Evolutionary conservation across 2,888 invertebrate genomes (phyloP).

Genomic region (Lysandra bellargus): DNA sequence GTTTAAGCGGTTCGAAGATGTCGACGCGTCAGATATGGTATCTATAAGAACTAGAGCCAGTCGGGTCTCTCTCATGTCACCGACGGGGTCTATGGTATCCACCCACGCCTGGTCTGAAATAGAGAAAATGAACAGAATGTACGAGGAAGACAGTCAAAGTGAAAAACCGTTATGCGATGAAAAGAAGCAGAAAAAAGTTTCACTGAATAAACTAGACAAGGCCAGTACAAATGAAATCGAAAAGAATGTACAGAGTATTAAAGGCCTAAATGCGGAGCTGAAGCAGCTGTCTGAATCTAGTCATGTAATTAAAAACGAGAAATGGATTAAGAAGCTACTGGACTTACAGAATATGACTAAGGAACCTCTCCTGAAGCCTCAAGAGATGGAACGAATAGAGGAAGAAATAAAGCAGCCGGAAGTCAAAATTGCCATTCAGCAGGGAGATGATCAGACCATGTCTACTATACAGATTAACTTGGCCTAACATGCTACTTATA

Average conservation of each 20-base stretch:
- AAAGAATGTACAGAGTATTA: slow-evolving; percentile 50
- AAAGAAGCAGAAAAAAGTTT: slow-evolving; percentile 34
- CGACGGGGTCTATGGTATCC: slow-evolving; percentile 48
- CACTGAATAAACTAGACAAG: slow-evolving; percentile 30
- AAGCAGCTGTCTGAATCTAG: slow-evolving; percentile 38
- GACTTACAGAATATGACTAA: slow-evolving; percentile 51
- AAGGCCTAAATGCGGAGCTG: slow-evolving; percentile 48
- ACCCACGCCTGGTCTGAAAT: slow-evolving; percentile 51
- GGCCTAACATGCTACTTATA: not conserved
- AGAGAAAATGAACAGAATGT: slow-evolving; percentile 47
- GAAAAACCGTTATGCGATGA: slow-evolving; percentile 31
- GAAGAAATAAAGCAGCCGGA: slow-evolving; percentile 46
- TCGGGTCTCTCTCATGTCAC: slow-evolving; percentile 33
- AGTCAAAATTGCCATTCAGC: slow-evolving; percentile 55
- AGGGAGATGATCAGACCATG: slow-evolving; percentile 42
- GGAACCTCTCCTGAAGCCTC: slow-evolving; percentile 49
- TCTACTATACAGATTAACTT: slow-evolving; percentile 53
- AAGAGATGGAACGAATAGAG: slow-evolving; percentile 51
- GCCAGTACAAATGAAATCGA: slow-evolving; percentile 41
- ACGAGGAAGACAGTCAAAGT: slow-evolving; percentile 47
- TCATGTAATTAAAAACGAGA: slow-evolving; percentile 52
- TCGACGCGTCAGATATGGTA: slow-evolving; percentile 42
- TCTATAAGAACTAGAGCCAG: slow-evolving; percentile 40
- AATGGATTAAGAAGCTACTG: slow-evolving; percentile 57
- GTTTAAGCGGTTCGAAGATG: slow-evolving; percentile 49